These are phyloP conservation scores for Holothuria glaberrima DNA, from an alignment of 35 echinoderm and acorn worm genomes.

Conservation along the genomic window DNA sequence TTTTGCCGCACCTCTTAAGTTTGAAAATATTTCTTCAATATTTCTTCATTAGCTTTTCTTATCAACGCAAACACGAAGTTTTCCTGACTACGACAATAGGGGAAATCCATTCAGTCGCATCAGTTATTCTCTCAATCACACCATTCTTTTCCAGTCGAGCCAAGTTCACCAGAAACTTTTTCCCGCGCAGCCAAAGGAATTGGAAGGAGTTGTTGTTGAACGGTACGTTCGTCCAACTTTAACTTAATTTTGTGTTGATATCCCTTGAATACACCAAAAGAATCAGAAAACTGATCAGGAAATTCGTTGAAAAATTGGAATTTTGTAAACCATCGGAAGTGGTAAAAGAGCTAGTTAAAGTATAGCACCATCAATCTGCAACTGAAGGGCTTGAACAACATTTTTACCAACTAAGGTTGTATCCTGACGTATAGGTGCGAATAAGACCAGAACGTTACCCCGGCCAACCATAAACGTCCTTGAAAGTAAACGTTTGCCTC, in stretches of 20 bases:
- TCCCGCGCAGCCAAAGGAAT: background rate
- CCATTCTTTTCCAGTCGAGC: background rate
- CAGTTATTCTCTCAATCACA: background rate
- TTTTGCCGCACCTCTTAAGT: background rate
- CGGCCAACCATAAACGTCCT: too few species aligned
- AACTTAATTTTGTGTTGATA: too few species aligned
- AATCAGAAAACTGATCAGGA: too few species aligned
- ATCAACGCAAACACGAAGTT: slow-evolving; percentile 26
- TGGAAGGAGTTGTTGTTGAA: background rate
- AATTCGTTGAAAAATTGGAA: background rate
- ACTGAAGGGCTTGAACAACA: background rate
- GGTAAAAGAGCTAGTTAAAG: background rate
- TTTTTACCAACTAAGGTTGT: background rate
- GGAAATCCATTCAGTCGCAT: slow-evolving; percentile 44
- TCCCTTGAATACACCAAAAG: too few species aligned
- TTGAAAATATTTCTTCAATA: slow-evolving; percentile 11
- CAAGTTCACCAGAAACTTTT: background rate
- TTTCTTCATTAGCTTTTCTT: background rate
- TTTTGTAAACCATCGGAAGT: background rate
- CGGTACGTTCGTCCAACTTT: background rate
- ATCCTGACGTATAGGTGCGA: background rate
- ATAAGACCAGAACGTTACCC: background rate
- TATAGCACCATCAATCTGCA: background rate
- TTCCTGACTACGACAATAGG: background rate
- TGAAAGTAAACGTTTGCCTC: background rate